These are phyloP conservation scores for Poeciliopsis presidionis DNA, from an alignment of 2,797 vertebrate species.

Conservation along the genomic window DNA sequence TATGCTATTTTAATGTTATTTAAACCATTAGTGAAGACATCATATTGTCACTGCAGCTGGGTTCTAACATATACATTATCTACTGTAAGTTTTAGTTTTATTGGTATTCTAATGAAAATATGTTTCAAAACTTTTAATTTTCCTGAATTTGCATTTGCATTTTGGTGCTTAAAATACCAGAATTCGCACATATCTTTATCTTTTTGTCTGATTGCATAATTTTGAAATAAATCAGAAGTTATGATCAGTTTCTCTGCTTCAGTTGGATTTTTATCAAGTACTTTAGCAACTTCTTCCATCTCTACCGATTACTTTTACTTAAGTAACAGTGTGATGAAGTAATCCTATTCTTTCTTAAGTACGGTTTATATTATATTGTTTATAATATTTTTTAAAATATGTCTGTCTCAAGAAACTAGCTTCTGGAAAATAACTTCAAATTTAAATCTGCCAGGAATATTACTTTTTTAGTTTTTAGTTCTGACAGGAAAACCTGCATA, in stretches of 20 bases:
- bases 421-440: neutral
- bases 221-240: neutral
- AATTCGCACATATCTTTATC: neutral
- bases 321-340: too few relatives aligned
- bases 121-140: neutral
- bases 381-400: neutral
- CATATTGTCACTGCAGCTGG: neutral
- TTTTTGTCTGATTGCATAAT: neutral
- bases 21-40: neutral
- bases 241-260: neutral
- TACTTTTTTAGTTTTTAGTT: neutral
- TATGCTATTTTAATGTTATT: neutral
- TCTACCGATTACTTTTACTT: neutral
- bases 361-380: neutral
- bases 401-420: neutral
- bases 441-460: neutral
- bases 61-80: neutral
- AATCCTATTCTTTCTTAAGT: neutral
- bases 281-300: neutral
- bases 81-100: neutral
- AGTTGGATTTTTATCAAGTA: neutral
- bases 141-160: neutral
- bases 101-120: neutral
- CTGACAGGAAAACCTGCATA: neutral
- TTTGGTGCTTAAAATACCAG: neutral